A percentile compares a stretch with the other conserved stretches of the same genome.
Evolutionary conservation across 2,888 invertebrate genomes (phyloP).

Genomic region (Tipula unca): DNA sequence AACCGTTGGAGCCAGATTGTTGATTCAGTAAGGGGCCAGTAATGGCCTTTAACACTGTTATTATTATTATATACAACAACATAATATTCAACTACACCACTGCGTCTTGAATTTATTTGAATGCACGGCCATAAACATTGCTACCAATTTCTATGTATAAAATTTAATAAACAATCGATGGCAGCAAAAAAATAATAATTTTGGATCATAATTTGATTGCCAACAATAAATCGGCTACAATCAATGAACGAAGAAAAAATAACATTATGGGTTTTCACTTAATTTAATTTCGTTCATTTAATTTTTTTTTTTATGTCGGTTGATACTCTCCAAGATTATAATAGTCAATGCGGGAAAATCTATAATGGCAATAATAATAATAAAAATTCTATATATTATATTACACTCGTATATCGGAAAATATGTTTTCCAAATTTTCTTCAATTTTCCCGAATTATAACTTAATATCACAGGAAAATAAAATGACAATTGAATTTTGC

Average conservation of each 20-base stretch:
- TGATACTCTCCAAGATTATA: neutral
- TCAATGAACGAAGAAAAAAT: neutral
- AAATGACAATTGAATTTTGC: neutral
- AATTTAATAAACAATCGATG: neutral
- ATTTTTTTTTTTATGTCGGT: neutral
- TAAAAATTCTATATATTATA: neutral
- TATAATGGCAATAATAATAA: neutral
- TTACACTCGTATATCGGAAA: neutral
- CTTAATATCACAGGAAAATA: neutral
- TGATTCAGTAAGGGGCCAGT: no score
- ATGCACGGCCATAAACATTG: neutral
- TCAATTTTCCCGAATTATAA: neutral
- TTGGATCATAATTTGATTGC: neutral
- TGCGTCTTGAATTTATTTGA: neutral
- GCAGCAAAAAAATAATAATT: neutral
- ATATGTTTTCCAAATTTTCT: neutral
- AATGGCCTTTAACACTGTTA: no score
- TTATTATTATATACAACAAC: no score
- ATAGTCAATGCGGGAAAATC: neutral
- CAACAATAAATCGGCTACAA: neutral
- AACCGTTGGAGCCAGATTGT: no score
- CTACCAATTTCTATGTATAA: neutral
- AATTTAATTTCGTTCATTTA: neutral
- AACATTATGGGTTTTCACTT: neutral
- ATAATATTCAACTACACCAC: neutral